Evolutionary conservation across 2,888 invertebrate species (phyloP).

Genomic region (Drosophila prostipennis): DNA sequence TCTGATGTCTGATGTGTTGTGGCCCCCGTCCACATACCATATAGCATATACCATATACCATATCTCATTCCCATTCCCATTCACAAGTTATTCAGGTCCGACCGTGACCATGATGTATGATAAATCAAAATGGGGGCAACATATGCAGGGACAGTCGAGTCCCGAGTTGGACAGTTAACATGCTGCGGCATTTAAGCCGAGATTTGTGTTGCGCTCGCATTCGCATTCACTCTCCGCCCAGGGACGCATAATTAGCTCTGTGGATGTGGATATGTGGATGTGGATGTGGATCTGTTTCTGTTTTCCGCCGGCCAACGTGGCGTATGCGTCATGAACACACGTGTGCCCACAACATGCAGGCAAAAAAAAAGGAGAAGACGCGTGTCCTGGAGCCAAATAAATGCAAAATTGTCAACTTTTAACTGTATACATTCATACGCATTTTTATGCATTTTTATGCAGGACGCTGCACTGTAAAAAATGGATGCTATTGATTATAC

Average conservation of each 20-base stretch:
- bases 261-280: slow-evolving; percentile 1
- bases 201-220: slow-evolving; percentile 51
- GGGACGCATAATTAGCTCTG: slow-evolving; percentile 51
- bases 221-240: slow-evolving; percentile 36
- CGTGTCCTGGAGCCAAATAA: slow-evolving; percentile 31
- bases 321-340: slow-evolving; percentile 48
- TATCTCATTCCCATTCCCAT: slow-evolving; percentile 17
- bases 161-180: slow-evolving; percentile 56
- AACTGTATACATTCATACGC: slow-evolving; percentile 19
- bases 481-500: neutral
- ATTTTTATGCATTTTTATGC: slow-evolving; percentile 17
- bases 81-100: slow-evolving; percentile 52
- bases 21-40: no score
- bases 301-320: slow-evolving; percentile 28
- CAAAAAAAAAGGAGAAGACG: neutral
- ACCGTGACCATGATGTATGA: slow-evolving; percentile 79
- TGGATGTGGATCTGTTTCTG: neutral
- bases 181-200: slow-evolving; percentile 62
- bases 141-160: slow-evolving; percentile 32
- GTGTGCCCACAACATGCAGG: slow-evolving; percentile 6
- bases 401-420: slow-evolving; percentile 36
- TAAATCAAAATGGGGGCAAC: slow-evolving; percentile 66
- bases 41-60: no score
- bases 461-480: neutral
- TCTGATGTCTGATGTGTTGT: neutral